These are phyloP conservation scores for Lytechinus pictus DNA, from an alignment of 35 echinoderm and acorn worm genomes.

Conservation along the genomic window DNA sequence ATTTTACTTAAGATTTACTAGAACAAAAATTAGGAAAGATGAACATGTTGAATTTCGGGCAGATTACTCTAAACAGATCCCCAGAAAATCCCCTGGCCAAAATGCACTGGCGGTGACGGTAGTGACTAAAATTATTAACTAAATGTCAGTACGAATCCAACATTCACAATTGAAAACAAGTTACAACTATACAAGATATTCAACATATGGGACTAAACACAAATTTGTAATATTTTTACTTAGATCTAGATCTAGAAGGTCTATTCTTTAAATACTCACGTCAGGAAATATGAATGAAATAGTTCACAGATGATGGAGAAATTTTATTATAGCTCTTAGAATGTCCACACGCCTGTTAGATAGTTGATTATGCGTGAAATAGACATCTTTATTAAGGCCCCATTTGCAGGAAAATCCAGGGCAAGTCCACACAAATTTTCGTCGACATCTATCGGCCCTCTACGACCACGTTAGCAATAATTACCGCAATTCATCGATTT, in stretches of 20 bases:
- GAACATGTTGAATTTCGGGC: too few relatives aligned
- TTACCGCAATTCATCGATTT: too few relatives aligned
- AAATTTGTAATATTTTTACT: neutral
- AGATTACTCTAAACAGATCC: too few relatives aligned
- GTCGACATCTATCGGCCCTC: neutral
- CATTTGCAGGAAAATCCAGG: neutral
- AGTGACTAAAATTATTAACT: too few relatives aligned
- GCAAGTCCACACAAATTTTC: neutral
- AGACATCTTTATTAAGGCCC: neutral
- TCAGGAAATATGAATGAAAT: neutral
- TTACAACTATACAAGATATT: neutral
- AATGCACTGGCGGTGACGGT: too few relatives aligned
- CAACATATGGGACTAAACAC: neutral
- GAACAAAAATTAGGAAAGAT: too few relatives aligned
- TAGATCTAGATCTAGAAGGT: too few relatives aligned
- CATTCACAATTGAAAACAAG: too few relatives aligned
- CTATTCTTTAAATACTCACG: neutral
- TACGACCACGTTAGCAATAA: neutral
- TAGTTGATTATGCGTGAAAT: neutral
- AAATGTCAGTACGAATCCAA: too few relatives aligned
- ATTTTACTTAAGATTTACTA: too few relatives aligned
- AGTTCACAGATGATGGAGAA: neutral
- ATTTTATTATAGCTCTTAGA: neutral
- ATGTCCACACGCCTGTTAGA: neutral
- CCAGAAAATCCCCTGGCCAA: too few relatives aligned